These are phyloP conservation scores for Erithacus rubecula DNA, from an alignment of 2,797 vertebrate genomes.

Conservation along the genomic window DNA sequence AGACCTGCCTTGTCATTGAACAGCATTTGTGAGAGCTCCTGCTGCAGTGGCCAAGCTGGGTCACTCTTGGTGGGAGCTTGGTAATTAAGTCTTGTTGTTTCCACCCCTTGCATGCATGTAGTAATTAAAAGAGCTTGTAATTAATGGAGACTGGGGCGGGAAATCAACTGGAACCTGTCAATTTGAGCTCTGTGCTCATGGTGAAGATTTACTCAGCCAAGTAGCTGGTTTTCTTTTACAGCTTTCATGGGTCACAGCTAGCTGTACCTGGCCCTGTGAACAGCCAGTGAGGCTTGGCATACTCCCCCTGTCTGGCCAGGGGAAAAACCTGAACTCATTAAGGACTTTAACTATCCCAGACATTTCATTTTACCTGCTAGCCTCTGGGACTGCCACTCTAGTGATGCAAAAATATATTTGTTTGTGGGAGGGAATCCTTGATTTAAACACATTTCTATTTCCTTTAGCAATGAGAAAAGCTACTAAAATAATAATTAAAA, in stretches of 20 bases:
- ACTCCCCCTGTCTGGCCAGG: neutral
- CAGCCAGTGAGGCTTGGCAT: neutral
- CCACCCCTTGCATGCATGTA: neutral
- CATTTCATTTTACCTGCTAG: neutral
- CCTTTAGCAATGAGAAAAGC: neutral
- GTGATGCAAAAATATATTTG: fast-evolving
- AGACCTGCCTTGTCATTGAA: neutral
- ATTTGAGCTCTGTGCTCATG: neutral
- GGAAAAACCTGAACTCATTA: neutral
- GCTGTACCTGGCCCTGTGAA: neutral
- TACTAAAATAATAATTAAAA: neutral
- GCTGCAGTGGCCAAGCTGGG: neutral
- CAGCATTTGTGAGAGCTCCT: neutral
- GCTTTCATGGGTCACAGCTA: neutral
- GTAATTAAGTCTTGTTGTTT: conserved; percentile 26
- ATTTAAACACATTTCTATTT: neutral
- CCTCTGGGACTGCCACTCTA: neutral
- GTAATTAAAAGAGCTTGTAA: conserved; percentile 41
- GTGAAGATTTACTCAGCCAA: neutral
- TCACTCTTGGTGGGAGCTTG: neutral
- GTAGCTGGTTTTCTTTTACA: neutral
- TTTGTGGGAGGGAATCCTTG: neutral
- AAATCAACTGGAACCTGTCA: conserved; percentile 15
- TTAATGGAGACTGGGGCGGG: neutral
- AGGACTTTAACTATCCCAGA: neutral